Conservation (phyloP, 2,113 vertebrate species). For the Syrmaticus mikado region DNA sequence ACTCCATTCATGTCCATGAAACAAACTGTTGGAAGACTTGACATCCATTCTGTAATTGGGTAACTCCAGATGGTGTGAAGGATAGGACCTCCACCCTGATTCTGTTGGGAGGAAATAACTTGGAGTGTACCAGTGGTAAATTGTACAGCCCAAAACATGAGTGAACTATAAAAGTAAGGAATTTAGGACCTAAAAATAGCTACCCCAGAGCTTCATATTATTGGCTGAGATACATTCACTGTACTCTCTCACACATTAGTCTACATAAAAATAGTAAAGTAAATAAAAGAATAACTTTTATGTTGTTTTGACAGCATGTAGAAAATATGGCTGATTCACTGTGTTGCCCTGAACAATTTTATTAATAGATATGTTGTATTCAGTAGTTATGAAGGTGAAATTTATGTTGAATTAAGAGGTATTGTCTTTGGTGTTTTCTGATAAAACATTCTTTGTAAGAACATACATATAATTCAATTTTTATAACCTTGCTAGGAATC, state of each 20-base stretch:
- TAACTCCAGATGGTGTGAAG: not conserved
- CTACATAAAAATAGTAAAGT: not conserved
- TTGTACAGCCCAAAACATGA: not conserved
- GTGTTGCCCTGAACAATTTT: not conserved
- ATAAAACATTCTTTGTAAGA: not conserved
- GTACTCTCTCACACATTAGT: not conserved
- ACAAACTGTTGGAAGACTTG: not conserved
- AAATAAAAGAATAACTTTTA: no score
- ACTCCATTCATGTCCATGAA: rapidly evolving
- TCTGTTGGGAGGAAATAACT: not conserved
- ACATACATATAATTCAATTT: not conserved
- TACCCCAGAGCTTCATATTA: not conserved
- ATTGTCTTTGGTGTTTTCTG: not conserved
- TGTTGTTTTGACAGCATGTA: not conserved
- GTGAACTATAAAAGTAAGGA: not conserved
- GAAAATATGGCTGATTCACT: not conserved
- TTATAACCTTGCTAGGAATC: not conserved
- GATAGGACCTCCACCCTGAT: not conserved
- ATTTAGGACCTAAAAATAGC: not conserved
- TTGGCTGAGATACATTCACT: not conserved
- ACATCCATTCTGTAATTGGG: no score
- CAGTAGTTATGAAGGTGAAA: not conserved
- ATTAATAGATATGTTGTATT: not conserved
- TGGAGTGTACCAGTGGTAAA: not conserved
- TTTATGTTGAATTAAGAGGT: not conserved